Percentiles rank a stretch among this genome's conserved stretches.
These are phyloP conservation scores for Centruroides sculpturatus DNA, from an alignment of 1,140 invertebrate species.

Conservation along the genomic window DNA sequence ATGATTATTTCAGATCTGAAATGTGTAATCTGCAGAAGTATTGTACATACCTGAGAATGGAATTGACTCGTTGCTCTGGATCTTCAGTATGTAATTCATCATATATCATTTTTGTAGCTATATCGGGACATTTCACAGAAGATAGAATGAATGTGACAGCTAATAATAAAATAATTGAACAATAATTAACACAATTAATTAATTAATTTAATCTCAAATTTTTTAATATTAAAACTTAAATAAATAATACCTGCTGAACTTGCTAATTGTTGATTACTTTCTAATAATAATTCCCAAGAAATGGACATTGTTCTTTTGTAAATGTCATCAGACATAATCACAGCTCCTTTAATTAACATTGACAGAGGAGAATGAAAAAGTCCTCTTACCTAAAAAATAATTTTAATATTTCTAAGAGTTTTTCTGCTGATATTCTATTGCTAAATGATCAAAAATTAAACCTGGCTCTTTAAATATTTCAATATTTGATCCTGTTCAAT, in stretches of 20 bases:
- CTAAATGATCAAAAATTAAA: constrained; percentile 21
- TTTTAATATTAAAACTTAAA: not conserved
- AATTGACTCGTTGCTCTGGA: constrained; percentile 55
- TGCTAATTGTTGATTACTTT: constrained; percentile 43
- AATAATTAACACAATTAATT: not conserved
- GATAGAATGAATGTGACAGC: constrained; percentile 84
- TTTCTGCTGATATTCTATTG: not conserved
- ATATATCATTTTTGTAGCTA: constrained; percentile 74
- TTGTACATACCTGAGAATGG: constrained; percentile 51
- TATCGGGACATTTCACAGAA: constrained; percentile 74
- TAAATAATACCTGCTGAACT: constrained; percentile 31
- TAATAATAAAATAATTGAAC: constrained; percentile 43
- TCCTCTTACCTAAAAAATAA: constrained; percentile 48
- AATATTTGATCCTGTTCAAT: constrained; percentile 49
- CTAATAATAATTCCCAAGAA: constrained; percentile 85
- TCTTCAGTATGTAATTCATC: constrained; percentile 68
- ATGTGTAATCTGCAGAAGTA: constrained; percentile 5
- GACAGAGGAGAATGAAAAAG: constrained; percentile 83
- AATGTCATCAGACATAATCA: constrained; percentile 71
- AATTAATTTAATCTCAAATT: not conserved
- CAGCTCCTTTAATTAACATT: constrained; percentile 77
- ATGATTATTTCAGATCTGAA: not conserved
- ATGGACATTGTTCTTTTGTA: constrained; percentile 75
- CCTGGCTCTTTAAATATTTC: constrained; percentile 68
- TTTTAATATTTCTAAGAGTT: not conserved